phyloP scores from a whole-genome alignment of 2,797 vertebrate species.

The Chromobotia macracanthus region DNA sequence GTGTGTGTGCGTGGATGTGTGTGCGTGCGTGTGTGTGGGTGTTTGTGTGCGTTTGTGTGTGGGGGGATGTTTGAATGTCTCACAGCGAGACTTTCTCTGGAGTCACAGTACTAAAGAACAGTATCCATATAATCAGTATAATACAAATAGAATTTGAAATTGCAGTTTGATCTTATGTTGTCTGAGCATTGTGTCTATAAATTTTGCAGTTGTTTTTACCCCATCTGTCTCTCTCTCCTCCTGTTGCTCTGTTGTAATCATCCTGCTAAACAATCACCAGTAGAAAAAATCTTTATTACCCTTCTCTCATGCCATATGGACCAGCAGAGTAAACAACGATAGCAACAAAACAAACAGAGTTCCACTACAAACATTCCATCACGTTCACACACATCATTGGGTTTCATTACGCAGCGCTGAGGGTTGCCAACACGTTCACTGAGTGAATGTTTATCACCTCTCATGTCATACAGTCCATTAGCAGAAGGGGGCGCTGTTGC shows the following conservation, averaged over 20 bases:
- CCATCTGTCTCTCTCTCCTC: not conserved
- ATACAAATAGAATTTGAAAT: not conserved
- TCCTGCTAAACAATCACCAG: not conserved
- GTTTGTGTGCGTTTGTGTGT: too few species aligned
- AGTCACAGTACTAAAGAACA: too few species aligned
- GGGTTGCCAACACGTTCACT: not conserved
- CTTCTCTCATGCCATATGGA: not conserved
- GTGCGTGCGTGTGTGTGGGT: too few species aligned
- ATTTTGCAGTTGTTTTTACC: not conserved
- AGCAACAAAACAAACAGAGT: slow-evolving; percentile 7
- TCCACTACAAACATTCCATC: not conserved
- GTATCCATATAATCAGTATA: too few species aligned
- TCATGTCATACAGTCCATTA: not conserved
- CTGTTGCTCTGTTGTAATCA: not conserved
- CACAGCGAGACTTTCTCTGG: too few species aligned
- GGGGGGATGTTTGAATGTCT: too few species aligned
- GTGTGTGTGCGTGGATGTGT: too few species aligned
- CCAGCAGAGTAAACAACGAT: not conserved
- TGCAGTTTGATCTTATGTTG: not conserved
- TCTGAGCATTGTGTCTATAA: too few species aligned
- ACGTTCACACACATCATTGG: not conserved
- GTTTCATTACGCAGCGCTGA: not conserved
- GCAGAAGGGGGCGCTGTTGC: not conserved
- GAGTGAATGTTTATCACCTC: not conserved
- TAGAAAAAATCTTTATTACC: too few species aligned